These are phyloP conservation scores for Abrostola tripartita DNA, from an alignment of 2,888 invertebrate species.

Conservation along the genomic window DNA sequence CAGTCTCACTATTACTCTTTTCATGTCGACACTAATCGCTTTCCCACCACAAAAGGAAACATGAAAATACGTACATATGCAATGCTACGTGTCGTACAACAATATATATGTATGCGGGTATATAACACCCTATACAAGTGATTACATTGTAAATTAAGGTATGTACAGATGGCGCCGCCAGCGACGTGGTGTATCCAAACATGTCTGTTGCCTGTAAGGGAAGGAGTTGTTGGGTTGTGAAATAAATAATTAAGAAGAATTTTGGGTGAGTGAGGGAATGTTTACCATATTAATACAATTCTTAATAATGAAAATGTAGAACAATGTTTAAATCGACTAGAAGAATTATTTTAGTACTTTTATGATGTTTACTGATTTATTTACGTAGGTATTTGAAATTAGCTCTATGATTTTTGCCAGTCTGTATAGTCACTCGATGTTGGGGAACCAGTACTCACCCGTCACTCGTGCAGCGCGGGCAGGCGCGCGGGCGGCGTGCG, in stretches of 20 bases:
- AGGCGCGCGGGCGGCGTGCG: slow-evolving; percentile 89
- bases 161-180: slow-evolving; percentile 56
- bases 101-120: slow-evolving; percentile 13
- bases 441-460: too few relatives aligned
- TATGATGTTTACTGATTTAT: too few relatives aligned
- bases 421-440: too few relatives aligned
- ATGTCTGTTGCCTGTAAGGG: slow-evolving; percentile 34
- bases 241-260: too few relatives aligned
- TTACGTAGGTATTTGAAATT: too few relatives aligned
- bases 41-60: neutral
- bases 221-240: neutral
- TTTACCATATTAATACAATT: neutral
- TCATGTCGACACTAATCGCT: too few relatives aligned
- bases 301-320: too few relatives aligned
- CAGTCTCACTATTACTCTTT: too few relatives aligned
- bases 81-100: slow-evolving; percentile 17
- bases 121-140: slow-evolving; percentile 19
- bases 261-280: too few relatives aligned
- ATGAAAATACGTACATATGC: slow-evolving; percentile 19
- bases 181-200: slow-evolving; percentile 49
- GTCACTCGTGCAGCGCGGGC: slow-evolving; percentile 83
- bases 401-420: too few relatives aligned
- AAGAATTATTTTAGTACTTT: too few relatives aligned
- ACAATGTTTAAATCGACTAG: too few relatives aligned
- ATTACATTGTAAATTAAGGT: slow-evolving; percentile 43